Base-by-base conservation (phyloP, 2,888 invertebrate species). In the Pherbina coryleti region DNA sequence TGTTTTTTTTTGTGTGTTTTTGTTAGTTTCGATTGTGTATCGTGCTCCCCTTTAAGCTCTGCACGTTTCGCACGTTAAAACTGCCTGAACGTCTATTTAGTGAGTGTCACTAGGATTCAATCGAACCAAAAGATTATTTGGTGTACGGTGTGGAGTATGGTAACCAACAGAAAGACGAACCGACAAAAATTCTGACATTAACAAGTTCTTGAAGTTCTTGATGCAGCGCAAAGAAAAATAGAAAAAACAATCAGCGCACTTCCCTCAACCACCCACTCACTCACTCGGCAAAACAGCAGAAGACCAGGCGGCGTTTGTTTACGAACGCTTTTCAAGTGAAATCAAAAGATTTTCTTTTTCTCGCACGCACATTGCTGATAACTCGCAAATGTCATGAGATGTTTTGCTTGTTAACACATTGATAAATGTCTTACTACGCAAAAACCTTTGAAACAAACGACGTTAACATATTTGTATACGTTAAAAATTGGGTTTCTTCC, bases 31-130 rank as follows among this genome's bases (percentile, higher is more conserved):
- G 19, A 51, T 49, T 34, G 14, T 44, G 44, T 25, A 28, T 34
- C 28, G 34, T 37, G 53, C 49, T 69, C 78, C 37, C 76, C 70
- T 11, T n/a, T 11, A 44, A 44, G 67, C 77, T 31, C 76, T 72
- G 62, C 71, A 22, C 66, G 37, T 25, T 69, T 19, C 75, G n/a
- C 31, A 57, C 17, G 37, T 44, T 55, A 71, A 51, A 70, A 72
- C 60, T 62, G 71, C 69, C 78, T 72, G 60, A 67, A 79, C 73
- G 73, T 70, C 76, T 78, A 73, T 78, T 79, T 69, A 75, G 69
- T 62, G 53, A 77, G 77, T 77, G 74, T 77, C 69, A 69, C 67
- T 70, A 62, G 64, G 62, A 75, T 37, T 64, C 53, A 9, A 28
- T 53, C 31, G 28, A 51, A 71, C 55, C 19, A 37, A 44, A 44